phyloP scores from a whole-genome alignment of 30 jellyfish, hydroid and myxozoan genomes.

The Hydractinia symbiolongicarpus region DNA sequence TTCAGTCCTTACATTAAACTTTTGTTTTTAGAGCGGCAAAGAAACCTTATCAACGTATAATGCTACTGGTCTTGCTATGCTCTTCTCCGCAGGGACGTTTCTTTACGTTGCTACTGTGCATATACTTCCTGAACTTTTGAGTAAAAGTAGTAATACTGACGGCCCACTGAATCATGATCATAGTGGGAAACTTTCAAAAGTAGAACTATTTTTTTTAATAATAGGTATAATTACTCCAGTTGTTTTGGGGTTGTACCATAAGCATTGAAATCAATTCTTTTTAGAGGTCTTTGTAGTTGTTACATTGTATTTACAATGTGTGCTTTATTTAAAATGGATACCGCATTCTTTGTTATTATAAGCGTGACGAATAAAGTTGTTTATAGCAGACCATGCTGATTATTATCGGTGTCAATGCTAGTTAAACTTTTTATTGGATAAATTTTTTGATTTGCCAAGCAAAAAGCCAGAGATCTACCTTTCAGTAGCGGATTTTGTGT shows the following conservation, averaged over 20 bases:
- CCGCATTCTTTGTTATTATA: too few species aligned
- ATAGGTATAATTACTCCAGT: constrained; percentile 75
- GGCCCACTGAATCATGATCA: constrained; percentile 17
- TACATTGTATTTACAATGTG: too few species aligned
- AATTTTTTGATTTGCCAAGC: too few species aligned
- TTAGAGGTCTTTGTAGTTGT: too few species aligned
- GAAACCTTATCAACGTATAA: constrained; percentile 62
- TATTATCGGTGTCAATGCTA: too few species aligned
- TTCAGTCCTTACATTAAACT: not conserved
- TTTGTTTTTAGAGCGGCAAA: constrained; percentile 74
- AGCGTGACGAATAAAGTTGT: too few species aligned
- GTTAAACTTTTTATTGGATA: too few species aligned
- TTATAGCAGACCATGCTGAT: too few species aligned
- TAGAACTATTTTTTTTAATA: constrained; percentile 54
- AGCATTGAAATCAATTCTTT: constrained; percentile 28
- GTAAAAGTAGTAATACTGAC: constrained; percentile 3
- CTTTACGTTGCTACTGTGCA: constrained; percentile 98
- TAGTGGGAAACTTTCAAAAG: constrained; percentile 38
- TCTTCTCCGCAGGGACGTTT: constrained; percentile 96
- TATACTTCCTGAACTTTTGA: constrained; percentile 73
- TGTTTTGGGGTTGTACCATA: constrained; percentile 69
- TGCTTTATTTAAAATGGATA: too few species aligned
- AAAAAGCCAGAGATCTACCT: too few species aligned
- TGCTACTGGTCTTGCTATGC: constrained; percentile 95
- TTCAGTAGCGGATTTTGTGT: too few species aligned